Conservation (phyloP, 2,113 vertebrate genomes). For the Alaudala cheleensis region DNA sequence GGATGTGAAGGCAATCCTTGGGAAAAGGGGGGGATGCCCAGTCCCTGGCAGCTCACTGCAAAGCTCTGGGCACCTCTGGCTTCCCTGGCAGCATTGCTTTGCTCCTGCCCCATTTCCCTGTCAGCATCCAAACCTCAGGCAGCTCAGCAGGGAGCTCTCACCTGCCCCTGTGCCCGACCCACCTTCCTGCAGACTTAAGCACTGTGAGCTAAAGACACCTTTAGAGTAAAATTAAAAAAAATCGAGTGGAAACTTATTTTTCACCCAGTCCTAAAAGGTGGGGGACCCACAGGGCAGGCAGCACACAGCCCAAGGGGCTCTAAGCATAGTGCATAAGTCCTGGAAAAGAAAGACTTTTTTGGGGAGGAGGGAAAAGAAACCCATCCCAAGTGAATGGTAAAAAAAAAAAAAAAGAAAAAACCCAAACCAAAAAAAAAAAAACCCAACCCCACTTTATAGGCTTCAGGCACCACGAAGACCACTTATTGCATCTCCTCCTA, state of each 20-base stretch:
- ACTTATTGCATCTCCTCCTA: conserved; percentile 52
- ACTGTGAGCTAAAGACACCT: neutral
- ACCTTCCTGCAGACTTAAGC: neutral
- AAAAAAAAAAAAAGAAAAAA: neutral
- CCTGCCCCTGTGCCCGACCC: neutral
- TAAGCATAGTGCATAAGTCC: neutral
- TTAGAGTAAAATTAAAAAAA: neutral
- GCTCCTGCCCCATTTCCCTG: neutral
- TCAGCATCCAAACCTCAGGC: neutral
- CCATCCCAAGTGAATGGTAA: neutral
- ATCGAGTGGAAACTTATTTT: neutral
- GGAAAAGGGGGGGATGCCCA: neutral
- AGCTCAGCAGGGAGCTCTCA: neutral
- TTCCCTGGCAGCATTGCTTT: neutral
- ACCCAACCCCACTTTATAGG: conserved; percentile 45
- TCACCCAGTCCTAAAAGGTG: neutral
- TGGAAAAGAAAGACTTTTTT: neutral
- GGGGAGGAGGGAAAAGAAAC: neutral
- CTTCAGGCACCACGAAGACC: conserved; percentile 54
- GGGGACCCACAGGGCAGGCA: neutral
- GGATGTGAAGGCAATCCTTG: neutral
- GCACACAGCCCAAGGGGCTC: neutral
- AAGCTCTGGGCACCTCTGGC: neutral
- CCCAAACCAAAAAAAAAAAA: neutral
- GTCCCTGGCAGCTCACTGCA: neutral